These are phyloP conservation scores for Apis dorsata DNA, from an alignment of 1,140 invertebrate genomes.

Conservation along the genomic window DNA sequence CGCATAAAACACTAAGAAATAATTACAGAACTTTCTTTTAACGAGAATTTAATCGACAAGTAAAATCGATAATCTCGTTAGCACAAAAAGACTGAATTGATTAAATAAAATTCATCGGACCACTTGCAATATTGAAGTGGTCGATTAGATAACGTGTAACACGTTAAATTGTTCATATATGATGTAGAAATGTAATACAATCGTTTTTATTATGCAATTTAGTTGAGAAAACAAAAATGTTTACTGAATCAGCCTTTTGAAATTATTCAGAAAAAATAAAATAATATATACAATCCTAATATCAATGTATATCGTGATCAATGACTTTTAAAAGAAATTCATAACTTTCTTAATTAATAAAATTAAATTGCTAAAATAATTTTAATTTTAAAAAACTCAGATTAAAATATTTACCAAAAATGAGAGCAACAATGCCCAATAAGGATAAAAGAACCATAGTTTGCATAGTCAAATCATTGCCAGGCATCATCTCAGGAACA, in stretches of 20 bases:
- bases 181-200: neutral
- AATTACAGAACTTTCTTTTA: neutral
- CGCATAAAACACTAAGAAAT: neutral
- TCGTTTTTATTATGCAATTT: neutral
- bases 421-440: slow-evolving; percentile 64
- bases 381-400: neutral
- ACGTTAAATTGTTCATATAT: neutral
- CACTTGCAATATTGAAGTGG: neutral
- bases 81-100: neutral
- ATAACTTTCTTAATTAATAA: too few relatives aligned
- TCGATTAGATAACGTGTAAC: slow-evolving; percentile 44
- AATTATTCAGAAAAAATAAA: neutral
- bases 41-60: neutral
- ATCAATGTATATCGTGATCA: too few relatives aligned
- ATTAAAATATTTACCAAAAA: slow-evolving; percentile 73
- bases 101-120: neutral
- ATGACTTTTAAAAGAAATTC: neutral
- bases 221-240: slow-evolving; percentile 3
- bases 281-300: neutral
- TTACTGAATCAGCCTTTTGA: neutral
- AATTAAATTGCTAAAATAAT: neutral
- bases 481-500: neutral
- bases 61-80: neutral
- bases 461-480: slow-evolving; percentile 50
- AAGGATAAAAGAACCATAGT: slow-evolving; percentile 65